Base-by-base conservation (phyloP, 2,888 invertebrate genomes). In the Acrobeloides nanus region DNA sequence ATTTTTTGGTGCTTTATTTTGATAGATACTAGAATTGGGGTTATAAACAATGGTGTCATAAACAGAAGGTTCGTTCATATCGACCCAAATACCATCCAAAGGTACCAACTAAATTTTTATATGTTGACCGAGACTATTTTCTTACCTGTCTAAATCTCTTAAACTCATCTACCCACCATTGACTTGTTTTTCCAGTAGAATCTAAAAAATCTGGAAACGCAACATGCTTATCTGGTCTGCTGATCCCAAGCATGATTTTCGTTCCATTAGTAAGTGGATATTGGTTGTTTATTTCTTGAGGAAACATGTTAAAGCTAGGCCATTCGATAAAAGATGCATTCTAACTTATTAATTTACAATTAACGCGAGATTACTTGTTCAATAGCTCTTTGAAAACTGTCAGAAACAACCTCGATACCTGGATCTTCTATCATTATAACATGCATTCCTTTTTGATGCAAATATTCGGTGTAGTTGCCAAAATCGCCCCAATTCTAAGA, bases 1-100 rank as follows among this genome's bases (percentile, higher is more conserved):
- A 34, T 47, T 56, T 41, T 64, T 51, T 8, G 64, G 64, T n/a
- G n/a, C n/a, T n/a, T n/a, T n/a, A n/a, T n/a, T n/a, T n/a, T n/a
- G n/a, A n/a, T n/a, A n/a, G n/a, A n/a, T n/a, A n/a, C n/a, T n/a
- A n/a, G n/a, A n/a, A n/a, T n/a, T n/a, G n/a, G n/a, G n/a, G n/a
- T n/a, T n/a, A 27, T 57, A 43, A 12, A 62, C 59, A 48, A 68
- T 70, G 1, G 69, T 71, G 23, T 56, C 76, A 76, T 87, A 86
- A 77, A 86, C 87, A 0, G 85, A 84, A 0, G 86, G 86, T 72
- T 88, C 88, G 76, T 88, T 87, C 87, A 88, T 88, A 67, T 87
- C 85, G 62, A 88, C 84, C 88, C 88, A 88, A 34, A 83, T 82
- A 8, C 87, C 88, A 68, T 89, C 88, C 65, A 82, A 86, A 3